A percentile compares a stretch with the other conserved stretches of the same genome.
These are phyloP conservation scores for Eptesicus fuscus DNA, from an alignment of 2,113 vertebrate genomes.

Conservation along the genomic window DNA sequence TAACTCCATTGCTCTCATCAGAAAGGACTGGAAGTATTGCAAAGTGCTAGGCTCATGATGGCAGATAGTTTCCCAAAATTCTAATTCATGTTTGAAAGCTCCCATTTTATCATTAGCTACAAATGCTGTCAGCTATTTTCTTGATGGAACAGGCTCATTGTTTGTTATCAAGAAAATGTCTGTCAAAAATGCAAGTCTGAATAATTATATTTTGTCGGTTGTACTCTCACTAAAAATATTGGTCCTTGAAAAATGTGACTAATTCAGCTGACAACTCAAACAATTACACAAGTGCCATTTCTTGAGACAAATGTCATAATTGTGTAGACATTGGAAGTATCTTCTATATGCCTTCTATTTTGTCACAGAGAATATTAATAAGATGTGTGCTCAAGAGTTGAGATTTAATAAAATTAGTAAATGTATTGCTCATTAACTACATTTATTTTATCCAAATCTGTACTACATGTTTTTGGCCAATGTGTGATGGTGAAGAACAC, in stretches of 20 bases:
- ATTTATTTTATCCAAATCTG: not conserved
- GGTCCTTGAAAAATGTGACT: not conserved
- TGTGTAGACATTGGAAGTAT: not conserved
- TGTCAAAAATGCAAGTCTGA: not conserved
- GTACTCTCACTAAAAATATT: not conserved
- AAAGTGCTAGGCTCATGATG: not conserved
- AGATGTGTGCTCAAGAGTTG: not conserved
- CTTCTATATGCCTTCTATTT: not conserved
- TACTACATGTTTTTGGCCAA: not conserved
- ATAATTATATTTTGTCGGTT: not conserved
- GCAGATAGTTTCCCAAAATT: not conserved
- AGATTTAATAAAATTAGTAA: not conserved
- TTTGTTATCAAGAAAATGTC: slow-evolving; percentile 9
- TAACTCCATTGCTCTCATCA: not conserved
- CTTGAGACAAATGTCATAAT: not conserved
- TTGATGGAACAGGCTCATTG: not conserved
- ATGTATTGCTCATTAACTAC: not conserved
- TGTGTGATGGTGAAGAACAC: not conserved
- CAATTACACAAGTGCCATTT: not conserved
- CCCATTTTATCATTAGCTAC: not conserved
- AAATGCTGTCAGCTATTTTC: not conserved
- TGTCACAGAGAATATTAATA: not conserved
- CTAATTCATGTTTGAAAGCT: not conserved
- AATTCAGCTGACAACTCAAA: not conserved
- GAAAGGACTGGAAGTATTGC: not conserved